These are phyloP conservation scores for Pemphredon lugubris DNA, from an alignment of 2,888 invertebrate genomes.

Conservation along the genomic window DNA sequence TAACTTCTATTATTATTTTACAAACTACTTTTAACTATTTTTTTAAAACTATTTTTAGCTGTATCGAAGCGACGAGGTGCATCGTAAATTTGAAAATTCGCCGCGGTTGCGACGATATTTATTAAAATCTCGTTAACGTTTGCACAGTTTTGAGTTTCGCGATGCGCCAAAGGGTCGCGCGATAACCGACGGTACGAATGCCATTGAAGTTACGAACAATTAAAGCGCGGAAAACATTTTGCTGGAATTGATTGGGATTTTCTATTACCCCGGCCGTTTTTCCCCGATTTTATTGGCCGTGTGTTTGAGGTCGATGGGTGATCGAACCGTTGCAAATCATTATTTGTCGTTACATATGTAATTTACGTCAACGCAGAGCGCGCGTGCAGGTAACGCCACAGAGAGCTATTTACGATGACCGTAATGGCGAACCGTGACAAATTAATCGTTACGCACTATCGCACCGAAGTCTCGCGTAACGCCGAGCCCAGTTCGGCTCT, in stretches of 20 bases:
- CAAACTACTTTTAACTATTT: too few species aligned
- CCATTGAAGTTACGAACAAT: conserved; percentile 39
- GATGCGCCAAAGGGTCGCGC: background rate
- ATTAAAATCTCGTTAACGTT: conserved; percentile 20
- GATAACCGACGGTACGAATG: background rate
- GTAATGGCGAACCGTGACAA: conserved; percentile 40
- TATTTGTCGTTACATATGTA: conserved; percentile 43
- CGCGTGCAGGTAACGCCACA: conserved; percentile 42
- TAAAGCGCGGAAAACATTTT: conserved; percentile 43
- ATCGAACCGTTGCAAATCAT: conserved; percentile 53
- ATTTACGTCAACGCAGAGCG: conserved; percentile 39
- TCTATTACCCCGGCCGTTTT: conserved; percentile 38
- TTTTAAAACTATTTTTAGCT: too few species aligned
- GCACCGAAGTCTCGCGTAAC: too few species aligned
- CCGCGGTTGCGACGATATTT: too few species aligned
- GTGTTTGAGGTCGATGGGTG: background rate
- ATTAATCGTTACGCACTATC: conserved; percentile 46
- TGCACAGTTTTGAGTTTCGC: conserved; percentile 19
- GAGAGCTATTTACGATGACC: conserved; percentile 46
- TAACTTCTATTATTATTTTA: too few species aligned
- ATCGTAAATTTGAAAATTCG: too few species aligned
- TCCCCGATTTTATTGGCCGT: background rate
- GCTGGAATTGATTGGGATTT: conserved; percentile 45
- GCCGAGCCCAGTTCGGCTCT: too few species aligned
- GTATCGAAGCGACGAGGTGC: too few species aligned